Evolutionary conservation across 2,113 vertebrate genomes (phyloP).

Genomic region (Turnix velox): DNA sequence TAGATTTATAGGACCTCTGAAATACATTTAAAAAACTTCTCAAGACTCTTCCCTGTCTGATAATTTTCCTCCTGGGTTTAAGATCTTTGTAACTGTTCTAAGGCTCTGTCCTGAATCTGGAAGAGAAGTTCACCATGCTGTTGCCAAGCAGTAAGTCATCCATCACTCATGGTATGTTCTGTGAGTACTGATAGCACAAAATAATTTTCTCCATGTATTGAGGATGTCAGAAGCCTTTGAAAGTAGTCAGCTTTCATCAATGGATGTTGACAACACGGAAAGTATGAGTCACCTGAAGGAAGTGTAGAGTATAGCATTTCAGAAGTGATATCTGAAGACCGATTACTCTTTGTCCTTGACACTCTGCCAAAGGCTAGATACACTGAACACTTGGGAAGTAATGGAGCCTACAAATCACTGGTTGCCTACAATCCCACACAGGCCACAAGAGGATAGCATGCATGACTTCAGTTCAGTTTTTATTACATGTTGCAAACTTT

Average conservation of each 20-base stretch:
- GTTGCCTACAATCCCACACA: conserved; percentile 49
- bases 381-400: conserved; percentile 67
- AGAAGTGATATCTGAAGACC: conserved; percentile 69
- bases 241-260: conserved; percentile 72
- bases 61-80: neutral
- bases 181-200: conserved; percentile 20
- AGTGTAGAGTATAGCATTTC: conserved; percentile 55
- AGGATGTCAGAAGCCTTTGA: conserved; percentile 61
- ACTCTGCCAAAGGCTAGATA: conserved; percentile 72
- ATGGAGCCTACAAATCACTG: conserved; percentile 73
- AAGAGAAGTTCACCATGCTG: neutral
- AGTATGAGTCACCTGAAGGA: conserved; percentile 72
- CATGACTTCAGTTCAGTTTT: conserved; percentile 64
- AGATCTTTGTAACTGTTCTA: neutral
- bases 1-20: conserved; percentile 29
- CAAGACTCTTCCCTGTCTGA: neutral
- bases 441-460: conserved; percentile 21
- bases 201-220: conserved; percentile 43
- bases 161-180: conserved; percentile 31
- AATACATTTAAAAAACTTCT: conserved; percentile 1
- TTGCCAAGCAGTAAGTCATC: neutral
- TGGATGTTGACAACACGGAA: conserved; percentile 66
- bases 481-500: conserved; percentile 68
- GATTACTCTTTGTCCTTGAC: conserved; percentile 76
- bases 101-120: neutral